Conservation (phyloP, 2,113 vertebrate species). For the Lonchura striata region DNA sequence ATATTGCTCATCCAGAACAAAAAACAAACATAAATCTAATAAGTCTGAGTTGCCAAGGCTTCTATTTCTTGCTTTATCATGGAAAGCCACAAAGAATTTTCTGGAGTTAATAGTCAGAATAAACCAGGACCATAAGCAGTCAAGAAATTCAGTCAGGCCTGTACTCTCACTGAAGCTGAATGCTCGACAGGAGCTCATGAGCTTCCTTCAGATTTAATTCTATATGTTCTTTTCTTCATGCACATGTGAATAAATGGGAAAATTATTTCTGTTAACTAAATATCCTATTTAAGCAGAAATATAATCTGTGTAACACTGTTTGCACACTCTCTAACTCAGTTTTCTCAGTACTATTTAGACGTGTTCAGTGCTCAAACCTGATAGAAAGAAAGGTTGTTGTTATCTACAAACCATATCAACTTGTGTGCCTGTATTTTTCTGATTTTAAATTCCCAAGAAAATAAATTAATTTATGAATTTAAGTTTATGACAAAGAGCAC, state of each 20-base stretch:
- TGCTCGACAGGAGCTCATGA: background rate
- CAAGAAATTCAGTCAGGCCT: background rate
- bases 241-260: slow-evolving; percentile 64
- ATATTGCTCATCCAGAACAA: background rate
- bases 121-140: slow-evolving; percentile 24
- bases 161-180: slow-evolving; percentile 30
- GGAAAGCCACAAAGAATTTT: background rate
- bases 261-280: slow-evolving; percentile 65
- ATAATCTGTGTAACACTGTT: slow-evolving; percentile 30
- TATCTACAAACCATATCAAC: slow-evolving; percentile 51
- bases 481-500: background rate
- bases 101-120: background rate
- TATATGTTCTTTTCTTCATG: slow-evolving; percentile 62
- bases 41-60: background rate
- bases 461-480: background rate
- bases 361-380: slow-evolving; percentile 39
- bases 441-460: slow-evolving; percentile 33
- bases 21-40: background rate
- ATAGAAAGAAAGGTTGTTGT: slow-evolving; percentile 35
- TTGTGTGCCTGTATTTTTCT: slow-evolving; percentile 16
- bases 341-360: slow-evolving; percentile 72
- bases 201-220: slow-evolving; percentile 72
- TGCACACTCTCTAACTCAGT: slow-evolving; percentile 66
- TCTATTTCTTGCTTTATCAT: background rate
- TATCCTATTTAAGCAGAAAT: slow-evolving; percentile 65